Evolutionary conservation across 2,888 invertebrate genomes (phyloP).

Genomic region (Drosophila mimica): DNA sequence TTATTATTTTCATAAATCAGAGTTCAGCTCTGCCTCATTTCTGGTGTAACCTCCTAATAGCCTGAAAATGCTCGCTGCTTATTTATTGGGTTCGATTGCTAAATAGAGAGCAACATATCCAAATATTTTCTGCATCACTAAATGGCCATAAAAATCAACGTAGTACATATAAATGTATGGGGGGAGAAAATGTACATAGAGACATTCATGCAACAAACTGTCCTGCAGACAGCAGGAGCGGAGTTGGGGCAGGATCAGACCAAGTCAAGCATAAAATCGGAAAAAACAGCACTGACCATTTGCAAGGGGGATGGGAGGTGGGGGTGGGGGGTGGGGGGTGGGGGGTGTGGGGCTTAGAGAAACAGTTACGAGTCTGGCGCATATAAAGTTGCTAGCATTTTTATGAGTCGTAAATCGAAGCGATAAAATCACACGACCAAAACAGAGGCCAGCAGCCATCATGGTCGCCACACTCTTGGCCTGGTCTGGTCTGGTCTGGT

Average conservation of each 20-base stretch:
- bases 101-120: constrained; percentile 45
- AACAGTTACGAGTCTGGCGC: constrained; percentile 26
- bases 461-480: constrained; percentile 24
- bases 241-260: constrained; percentile 17
- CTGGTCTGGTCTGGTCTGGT: constrained; percentile 3
- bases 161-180: constrained; percentile 8
- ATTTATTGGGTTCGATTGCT: constrained; percentile 61
- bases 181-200: constrained; percentile 31
- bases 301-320: constrained; percentile 5
- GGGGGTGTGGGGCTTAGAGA: neutral
- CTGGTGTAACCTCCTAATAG: constrained; percentile 14
- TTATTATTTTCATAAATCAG: constrained; percentile 21
- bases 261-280: constrained; percentile 71
- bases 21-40: constrained; percentile 25
- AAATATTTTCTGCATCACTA: constrained; percentile 77
- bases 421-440: constrained; percentile 76
- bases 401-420: constrained; percentile 82
- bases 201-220: constrained; percentile 59
- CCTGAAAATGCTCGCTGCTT: constrained; percentile 22
- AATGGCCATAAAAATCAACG: constrained; percentile 75
- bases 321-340: neutral
- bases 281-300: constrained; percentile 39
- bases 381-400: constrained; percentile 72
- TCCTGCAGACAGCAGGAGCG: constrained; percentile 25
- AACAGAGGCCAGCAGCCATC: constrained; percentile 54